Conservation (phyloP, 2,113 vertebrate species). For the Myiopsitta monachus region DNA sequence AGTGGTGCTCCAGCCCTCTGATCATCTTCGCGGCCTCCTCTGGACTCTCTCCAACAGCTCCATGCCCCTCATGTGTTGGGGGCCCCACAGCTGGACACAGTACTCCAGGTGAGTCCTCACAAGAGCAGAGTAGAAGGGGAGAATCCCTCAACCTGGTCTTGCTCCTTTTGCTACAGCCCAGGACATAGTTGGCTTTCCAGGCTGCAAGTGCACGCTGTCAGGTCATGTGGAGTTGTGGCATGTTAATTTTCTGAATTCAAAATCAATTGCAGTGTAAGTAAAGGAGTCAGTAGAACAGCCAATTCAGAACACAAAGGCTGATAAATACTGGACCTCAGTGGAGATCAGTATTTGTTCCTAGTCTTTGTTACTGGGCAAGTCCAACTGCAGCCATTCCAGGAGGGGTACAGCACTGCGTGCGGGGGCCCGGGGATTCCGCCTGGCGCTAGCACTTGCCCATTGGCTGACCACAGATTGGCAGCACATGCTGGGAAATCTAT, state of each 20-base stretch:
- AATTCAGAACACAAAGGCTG: not conserved
- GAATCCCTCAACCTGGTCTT: not conserved
- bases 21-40: not conserved
- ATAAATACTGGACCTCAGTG: too few relatives aligned
- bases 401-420: fast-evolving
- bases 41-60: not conserved
- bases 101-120: not conserved
- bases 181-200: not conserved
- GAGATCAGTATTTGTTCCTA: not conserved
- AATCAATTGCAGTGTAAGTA: not conserved
- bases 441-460: too few relatives aligned
- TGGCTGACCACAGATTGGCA: not conserved
- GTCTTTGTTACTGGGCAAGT: not conserved
- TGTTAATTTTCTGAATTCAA: not conserved
- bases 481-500: not conserved
- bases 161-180: not conserved
- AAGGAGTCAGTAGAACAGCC: not conserved
- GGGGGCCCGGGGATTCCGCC: not conserved
- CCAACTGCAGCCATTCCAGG: not conserved
- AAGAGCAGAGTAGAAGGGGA: not conserved
- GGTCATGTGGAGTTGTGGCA: not conserved
- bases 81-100: not conserved
- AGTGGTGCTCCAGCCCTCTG: not conserved
- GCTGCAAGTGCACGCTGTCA: not conserved
- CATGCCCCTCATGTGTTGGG: not conserved